phyloP scores from a whole-genome alignment of 2,797 vertebrate genomes.

The Melanotaenia trifasciata region DNA sequence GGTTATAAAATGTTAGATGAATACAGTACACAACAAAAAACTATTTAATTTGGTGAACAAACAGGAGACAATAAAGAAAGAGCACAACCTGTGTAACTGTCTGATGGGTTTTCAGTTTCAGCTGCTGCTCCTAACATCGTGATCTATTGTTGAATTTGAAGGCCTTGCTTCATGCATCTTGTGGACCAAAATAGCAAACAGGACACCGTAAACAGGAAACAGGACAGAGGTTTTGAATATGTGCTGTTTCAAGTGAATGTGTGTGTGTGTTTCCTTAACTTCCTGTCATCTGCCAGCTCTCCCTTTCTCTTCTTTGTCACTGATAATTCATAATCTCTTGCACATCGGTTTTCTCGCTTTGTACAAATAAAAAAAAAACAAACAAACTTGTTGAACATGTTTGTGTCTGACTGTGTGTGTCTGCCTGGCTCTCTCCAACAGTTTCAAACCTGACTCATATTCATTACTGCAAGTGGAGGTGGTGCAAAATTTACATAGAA shows the following conservation, averaged over 20 bases:
- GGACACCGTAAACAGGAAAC: conserved; percentile 83
- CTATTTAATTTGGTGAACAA: background rate
- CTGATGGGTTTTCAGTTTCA: conserved; percentile 10
- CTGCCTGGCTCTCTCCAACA: conserved; percentile 1
- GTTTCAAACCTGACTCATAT: conserved; percentile 15
- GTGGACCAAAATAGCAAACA: conserved; percentile 64
- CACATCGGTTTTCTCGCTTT: conserved; percentile 4
- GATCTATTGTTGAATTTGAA: conserved; percentile 60
- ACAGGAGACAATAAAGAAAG: conserved; percentile 6
- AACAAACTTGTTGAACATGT: background rate
- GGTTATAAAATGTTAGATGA: too few species aligned
- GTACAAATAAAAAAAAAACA: conserved; percentile 10
- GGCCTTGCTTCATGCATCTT: conserved; percentile 40
- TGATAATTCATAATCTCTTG: conserved; percentile 31
- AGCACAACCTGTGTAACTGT: background rate
- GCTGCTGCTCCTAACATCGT: background rate
- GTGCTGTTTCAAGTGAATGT: conserved; percentile 19
- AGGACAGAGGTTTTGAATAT: conserved; percentile 56
- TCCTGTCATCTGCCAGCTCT: conserved; percentile 35
- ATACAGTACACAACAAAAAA: too few species aligned
- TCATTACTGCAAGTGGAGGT: conserved; percentile 22
- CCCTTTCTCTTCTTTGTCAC: conserved; percentile 16
- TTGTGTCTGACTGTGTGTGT: background rate
- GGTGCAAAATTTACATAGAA: conserved; percentile 18
- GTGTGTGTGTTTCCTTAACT: conserved; percentile 37